Percentiles rank a stretch among this genome's conserved stretches.
phyloP scores from a whole-genome alignment of 2,888 invertebrate genomes.

The Thecocarcelia acutangulata region DNA sequence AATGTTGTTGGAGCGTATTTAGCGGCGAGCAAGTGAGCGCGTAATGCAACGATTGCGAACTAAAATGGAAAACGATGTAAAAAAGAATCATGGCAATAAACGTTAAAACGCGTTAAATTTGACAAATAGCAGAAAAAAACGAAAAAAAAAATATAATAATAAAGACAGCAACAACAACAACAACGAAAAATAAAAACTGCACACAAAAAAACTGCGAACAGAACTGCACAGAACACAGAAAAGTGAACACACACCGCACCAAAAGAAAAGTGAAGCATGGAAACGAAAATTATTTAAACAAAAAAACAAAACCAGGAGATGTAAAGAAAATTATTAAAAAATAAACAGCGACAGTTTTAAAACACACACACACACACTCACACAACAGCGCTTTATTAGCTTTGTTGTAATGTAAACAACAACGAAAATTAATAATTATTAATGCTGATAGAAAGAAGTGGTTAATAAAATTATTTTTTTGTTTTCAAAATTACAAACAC shows the following conservation, averaged over 20 bases:
- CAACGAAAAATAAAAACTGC: conserved; percentile 44
- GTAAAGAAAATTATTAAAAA: conserved; percentile 60
- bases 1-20: conserved; percentile 68
- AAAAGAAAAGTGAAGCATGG: conserved; percentile 68
- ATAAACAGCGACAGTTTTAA: conserved; percentile 41
- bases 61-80: conserved; percentile 70
- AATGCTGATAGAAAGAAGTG: conserved; percentile 28
- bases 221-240: conserved; percentile 64
- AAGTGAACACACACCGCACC: conserved; percentile 56
- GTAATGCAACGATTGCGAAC: conserved; percentile 70
- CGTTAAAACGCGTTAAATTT: conserved; percentile 70
- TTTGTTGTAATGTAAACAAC: conserved; percentile 40
- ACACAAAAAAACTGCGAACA: conserved; percentile 60
- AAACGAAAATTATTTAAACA: conserved; percentile 65
- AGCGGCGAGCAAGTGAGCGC: conserved; percentile 70
- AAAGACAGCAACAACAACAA: conserved; percentile 48
- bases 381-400: not conserved
- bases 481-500: conserved; percentile 3
- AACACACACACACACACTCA: not conserved
- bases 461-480: conserved; percentile 23
- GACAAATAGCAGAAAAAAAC: conserved; percentile 67
- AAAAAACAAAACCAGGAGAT: conserved; percentile 64
- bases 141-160: conserved; percentile 50
- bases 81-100: conserved; percentile 70
- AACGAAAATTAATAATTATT: conserved; percentile 38